Base-by-base conservation (phyloP, 2,888 invertebrate genomes). In the Drosophila mercatorum region DNA sequence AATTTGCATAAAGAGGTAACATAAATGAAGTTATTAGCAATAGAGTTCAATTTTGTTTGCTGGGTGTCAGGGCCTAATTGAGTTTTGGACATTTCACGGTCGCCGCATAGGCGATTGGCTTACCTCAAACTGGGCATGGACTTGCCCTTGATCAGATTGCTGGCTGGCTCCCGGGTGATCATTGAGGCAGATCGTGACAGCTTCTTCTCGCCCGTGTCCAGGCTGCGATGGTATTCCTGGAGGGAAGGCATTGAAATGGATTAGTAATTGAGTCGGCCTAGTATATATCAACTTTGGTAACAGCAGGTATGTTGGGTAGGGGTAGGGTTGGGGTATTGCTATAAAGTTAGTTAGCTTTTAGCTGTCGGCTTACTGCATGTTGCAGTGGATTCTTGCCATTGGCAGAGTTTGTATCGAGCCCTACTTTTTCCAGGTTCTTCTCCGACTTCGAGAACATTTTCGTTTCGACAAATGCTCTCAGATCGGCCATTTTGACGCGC, bases 51-150 rank as follows among this genome's bases (percentile, higher is more conserved):
- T 62, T 44, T 70, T 52, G 12, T 22, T 44, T 14, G 5, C 14
- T 55, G 59, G 76, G 73, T 75, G 56, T 55, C 28, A 76, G 60
- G 59, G 56, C 60, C 76, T 64, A 59, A 69, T 80, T 70, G 2
- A 53, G 61, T 61, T 53, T 31, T n/a, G 10, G n/a, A 31, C 4
- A 31, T n/a, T n/a, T 34, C n/a, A 34, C 5, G 26, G 22, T 5
- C 17, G 11, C 43, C 5, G 5, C 2, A 7, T 6, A 7, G 1
- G 0, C 5, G 34, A 11, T 10, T 6, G 10, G 46, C 4, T 93
- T 94, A 98, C 98, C 97, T 97, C 72, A 98, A 94, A 91, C 98
- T 98, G 4, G 98, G 98, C 98, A 98, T 98, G 94, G 98, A 98
- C 93, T 98, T 98, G 72, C 98, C 98, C 94, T 98, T 97, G 72